Base-by-base conservation (phyloP, 2,888 invertebrate species). In the Chydorus sphaericus region DNA sequence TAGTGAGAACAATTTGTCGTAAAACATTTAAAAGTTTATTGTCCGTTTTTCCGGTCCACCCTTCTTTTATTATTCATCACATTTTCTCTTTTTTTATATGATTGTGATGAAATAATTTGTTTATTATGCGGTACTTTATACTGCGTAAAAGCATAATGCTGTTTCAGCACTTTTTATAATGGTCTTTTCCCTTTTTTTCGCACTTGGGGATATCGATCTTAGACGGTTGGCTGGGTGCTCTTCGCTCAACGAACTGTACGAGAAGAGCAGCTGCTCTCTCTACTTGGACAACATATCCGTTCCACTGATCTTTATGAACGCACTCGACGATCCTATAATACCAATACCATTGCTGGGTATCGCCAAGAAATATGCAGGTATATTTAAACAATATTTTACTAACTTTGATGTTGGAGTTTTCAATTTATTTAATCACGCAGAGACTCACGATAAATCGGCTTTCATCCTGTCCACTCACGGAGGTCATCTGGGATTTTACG, bases 401-500 rank as follows among this genome's bases (percentile, higher is more conserved):
- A n/a, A 11, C 14, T 1, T n/a, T 54, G n/a, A 36, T 36, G 6
- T 52, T 1, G 4, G 11, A 44, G 28, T 44, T 6, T 39, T 44
- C 14, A 57, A 18, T 59, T 58, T 36, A 11, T 23, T 50, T 62
- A 61, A 59, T 63, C 66, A 68, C 68, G 48, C 70, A 87, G 87
- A 73, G 62, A 77, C 77, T 8, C 79, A 77, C 58, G 75, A 76
- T 52, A 82, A 81, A 63, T 74, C 77, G 3, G 76, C 89, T 63
- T 90, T 83, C 66, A 72, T 91, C 56, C 84, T 88, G 68, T 72
- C 90, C 26, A 82, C 87, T 10, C 92, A 93, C 68, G 94, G 94
- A 11, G 94, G 94, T 4, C 94, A 94, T 71, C 75, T 94, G 61
- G 94, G 93, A 20, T 94, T 90, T 71, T 91, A 91, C 69, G 93